phyloP scores from a whole-genome alignment of 2,113 vertebrate genomes.

The Trogon surrucura region DNA sequence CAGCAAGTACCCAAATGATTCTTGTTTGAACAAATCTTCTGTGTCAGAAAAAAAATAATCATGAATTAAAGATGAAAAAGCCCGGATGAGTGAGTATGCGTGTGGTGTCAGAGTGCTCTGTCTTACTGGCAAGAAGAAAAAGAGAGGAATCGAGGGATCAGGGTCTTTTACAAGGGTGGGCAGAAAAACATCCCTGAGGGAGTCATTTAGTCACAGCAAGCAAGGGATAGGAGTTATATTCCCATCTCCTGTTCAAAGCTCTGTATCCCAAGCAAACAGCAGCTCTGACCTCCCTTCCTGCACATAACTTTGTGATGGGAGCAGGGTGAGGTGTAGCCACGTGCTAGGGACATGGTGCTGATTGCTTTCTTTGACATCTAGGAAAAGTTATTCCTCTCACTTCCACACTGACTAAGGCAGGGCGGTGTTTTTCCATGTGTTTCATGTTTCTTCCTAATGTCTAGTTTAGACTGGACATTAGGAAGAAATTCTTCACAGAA shows the following conservation, averaged over 20 bases:
- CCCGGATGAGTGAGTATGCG: neutral
- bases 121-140: neutral
- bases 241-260: neutral
- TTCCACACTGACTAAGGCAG: neutral
- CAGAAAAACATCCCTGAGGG: neutral
- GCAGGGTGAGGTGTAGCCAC: neutral
- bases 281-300: neutral
- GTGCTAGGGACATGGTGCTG: neutral
- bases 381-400: neutral
- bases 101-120: neutral
- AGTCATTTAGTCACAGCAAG: neutral
- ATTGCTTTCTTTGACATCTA: neutral
- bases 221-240: neutral
- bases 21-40: conserved; percentile 45
- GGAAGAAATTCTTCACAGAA: no score
- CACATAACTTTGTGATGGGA: neutral
- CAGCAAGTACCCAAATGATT: neutral
- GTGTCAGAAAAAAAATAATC: neutral
- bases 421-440: neutral
- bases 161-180: neutral
- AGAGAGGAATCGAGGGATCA: neutral
- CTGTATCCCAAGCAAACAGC: neutral
- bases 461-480: no score
- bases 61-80: conserved; percentile 56
- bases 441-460: neutral